These are phyloP conservation scores for Grapholita molesta DNA, from an alignment of 1,140 invertebrate genomes.

Conservation along the genomic window DNA sequence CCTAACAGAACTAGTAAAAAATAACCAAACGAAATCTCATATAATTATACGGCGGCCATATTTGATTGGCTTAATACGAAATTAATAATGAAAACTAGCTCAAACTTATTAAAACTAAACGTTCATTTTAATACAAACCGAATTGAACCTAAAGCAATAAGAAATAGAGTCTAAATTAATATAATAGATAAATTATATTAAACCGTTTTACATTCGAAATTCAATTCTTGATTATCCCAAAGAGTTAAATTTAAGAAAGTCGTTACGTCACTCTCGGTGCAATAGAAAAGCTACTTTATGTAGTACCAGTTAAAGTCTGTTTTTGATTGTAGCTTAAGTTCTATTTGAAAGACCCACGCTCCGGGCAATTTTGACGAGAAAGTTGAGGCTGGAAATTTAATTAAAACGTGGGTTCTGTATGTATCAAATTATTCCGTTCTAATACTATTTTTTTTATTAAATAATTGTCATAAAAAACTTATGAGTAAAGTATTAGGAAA, in stretches of 20 bases:
- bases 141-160: neutral
- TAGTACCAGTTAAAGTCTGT: neutral
- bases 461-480: too few species aligned
- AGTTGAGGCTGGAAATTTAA: neutral
- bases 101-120: neutral
- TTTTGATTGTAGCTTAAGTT: neutral
- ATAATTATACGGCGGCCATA: slow-evolving; percentile 2
- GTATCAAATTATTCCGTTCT: too few species aligned
- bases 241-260: neutral
- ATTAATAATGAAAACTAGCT: slow-evolving; percentile 13
- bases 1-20: neutral
- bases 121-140: neutral
- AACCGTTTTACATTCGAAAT: neutral
- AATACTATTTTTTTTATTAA: too few species aligned
- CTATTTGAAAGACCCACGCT: neutral
- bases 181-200: neutral
- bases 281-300: neutral
- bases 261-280: neutral
- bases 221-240: slow-evolving; percentile 8
- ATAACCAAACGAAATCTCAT: neutral
- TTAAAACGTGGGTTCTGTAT: neutral
- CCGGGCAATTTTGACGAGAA: slow-evolving; percentile 4
- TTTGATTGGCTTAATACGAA: slow-evolving; percentile 16
- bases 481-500: too few species aligned
- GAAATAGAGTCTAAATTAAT: neutral